A percentile compares a stretch with the other conserved stretches of the same genome.
These are phyloP conservation scores for Cynaeus angustus DNA, from an alignment of 2,888 invertebrate species.

Conservation along the genomic window DNA sequence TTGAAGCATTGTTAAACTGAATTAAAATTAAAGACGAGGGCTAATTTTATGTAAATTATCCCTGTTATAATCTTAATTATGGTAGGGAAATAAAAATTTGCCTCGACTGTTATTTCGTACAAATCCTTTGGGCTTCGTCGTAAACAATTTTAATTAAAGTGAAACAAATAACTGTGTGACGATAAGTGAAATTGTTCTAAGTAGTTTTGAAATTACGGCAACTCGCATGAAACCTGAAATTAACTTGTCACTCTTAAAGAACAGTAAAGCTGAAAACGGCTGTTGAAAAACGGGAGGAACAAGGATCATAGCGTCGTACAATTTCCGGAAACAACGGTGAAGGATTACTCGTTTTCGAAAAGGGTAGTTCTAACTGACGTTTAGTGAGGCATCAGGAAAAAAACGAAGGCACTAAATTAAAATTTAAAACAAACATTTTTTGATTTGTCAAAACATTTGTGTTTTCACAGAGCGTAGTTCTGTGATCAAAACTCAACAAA, in stretches of 20 bases:
- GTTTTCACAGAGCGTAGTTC: no score
- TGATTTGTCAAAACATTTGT: no score
- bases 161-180: conserved; percentile 16
- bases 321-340: conserved; percentile 41
- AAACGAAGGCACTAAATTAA: no score
- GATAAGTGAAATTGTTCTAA: conserved; percentile 28
- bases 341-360: conserved; percentile 15
- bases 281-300: conserved; percentile 25
- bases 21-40: conserved; percentile 38
- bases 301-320: conserved; percentile 40
- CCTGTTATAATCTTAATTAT: conserved; percentile 39
- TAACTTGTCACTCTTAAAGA: conserved; percentile 44
- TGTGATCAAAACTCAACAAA: no score
- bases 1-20: conserved; percentile 28
- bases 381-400: no score
- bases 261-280: conserved; percentile 32
- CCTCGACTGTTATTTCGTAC: conserved; percentile 15
- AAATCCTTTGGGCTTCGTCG: conserved; percentile 21
- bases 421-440: no score
- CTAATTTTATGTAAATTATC: conserved; percentile 40
- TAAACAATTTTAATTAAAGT: conserved; percentile 40
- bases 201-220: conserved; percentile 25
- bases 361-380: no score
- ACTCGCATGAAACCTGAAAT: conserved; percentile 38
- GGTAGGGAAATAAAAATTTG: conserved; percentile 35